Percentiles rank a stretch among this genome's conserved stretches.
phyloP scores from a whole-genome alignment of 1,140 invertebrate genomes.

The Eurosta solidaginis region DNA sequence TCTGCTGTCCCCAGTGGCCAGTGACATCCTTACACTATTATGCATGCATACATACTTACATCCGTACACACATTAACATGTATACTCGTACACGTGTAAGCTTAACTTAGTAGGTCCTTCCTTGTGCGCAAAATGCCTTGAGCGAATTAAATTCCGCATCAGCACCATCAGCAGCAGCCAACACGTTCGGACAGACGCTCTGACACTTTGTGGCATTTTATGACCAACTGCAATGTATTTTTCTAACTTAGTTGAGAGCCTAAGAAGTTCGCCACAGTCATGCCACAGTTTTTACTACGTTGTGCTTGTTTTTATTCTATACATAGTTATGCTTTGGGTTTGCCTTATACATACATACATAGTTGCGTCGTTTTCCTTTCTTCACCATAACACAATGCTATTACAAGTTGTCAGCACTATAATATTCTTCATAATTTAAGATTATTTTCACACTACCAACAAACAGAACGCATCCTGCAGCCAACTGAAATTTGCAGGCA shows the following conservation, averaged over 20 bases:
- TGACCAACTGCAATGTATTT: constrained; percentile 21
- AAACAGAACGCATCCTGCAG: not conserved
- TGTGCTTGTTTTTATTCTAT: not conserved
- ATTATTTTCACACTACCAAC: constrained; percentile 13
- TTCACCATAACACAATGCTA: not conserved
- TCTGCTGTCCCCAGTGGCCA: not conserved
- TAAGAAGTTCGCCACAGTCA: not conserved
- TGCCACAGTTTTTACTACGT: not conserved
- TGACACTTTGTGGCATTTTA: not conserved
- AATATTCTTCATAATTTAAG: constrained; percentile 27
- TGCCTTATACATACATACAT: too few species aligned
- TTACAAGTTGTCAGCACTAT: constrained; percentile 23
- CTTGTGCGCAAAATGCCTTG: not conserved
- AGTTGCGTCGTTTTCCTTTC: not conserved
- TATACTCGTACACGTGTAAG: not conserved
- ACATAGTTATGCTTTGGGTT: too few species aligned
- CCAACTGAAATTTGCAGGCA: too few species aligned
- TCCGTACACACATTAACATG: not conserved
- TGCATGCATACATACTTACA: not conserved
- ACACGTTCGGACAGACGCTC: not conserved
- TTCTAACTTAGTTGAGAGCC: not conserved
- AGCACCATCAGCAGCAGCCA: not conserved
- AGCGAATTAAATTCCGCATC: constrained; percentile 9
- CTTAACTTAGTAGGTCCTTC: not conserved
- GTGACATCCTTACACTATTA: not conserved